Conservation (phyloP, 2,888 invertebrate species). For the Cataglyphis albicans region DNA sequence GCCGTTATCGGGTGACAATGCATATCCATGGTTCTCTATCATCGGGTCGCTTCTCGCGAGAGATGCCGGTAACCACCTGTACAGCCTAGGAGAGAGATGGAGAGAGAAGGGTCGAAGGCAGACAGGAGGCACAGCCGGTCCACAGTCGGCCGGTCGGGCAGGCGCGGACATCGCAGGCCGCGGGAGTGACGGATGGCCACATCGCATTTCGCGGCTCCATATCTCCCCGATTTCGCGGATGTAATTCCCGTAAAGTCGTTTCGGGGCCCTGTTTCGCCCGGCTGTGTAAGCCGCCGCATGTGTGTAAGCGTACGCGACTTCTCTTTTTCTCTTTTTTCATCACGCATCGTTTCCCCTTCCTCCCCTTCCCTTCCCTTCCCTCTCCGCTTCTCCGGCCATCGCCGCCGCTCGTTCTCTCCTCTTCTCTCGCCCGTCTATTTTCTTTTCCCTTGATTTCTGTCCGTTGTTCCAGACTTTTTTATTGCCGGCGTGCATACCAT, state of each 20-base stretch:
- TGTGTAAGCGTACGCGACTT: constrained; percentile 56
- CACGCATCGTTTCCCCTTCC: not conserved
- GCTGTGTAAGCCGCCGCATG: constrained; percentile 58
- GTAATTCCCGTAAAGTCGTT: constrained; percentile 86
- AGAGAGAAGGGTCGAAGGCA: constrained; percentile 29
- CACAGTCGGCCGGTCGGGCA: constrained; percentile 58
- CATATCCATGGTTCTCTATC: constrained; percentile 24
- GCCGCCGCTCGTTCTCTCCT: not conserved
- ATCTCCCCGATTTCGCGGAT: constrained; percentile 85
- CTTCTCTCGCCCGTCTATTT: constrained; percentile 42
- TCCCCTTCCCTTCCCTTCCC: not conserved
- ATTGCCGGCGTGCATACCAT: constrained; percentile 81
- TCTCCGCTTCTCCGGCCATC: not conserved
- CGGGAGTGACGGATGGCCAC: constrained; percentile 85
- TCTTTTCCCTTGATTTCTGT: constrained; percentile 79
- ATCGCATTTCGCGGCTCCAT: constrained; percentile 85
- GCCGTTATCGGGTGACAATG: constrained; percentile 38
- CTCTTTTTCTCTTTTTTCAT: constrained; percentile 46
- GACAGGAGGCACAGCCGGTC: constrained; percentile 24
- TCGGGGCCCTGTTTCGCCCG: constrained; percentile 75
- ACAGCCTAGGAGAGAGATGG: constrained; percentile 13
- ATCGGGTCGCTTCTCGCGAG: constrained; percentile 25
- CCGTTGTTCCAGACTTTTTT: constrained; percentile 73
- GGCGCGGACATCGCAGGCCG: constrained; percentile 75
- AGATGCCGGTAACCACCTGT: constrained; percentile 38